Conservation (phyloP, 1,140 invertebrate species). For the Drosophila arizonae region DNA sequence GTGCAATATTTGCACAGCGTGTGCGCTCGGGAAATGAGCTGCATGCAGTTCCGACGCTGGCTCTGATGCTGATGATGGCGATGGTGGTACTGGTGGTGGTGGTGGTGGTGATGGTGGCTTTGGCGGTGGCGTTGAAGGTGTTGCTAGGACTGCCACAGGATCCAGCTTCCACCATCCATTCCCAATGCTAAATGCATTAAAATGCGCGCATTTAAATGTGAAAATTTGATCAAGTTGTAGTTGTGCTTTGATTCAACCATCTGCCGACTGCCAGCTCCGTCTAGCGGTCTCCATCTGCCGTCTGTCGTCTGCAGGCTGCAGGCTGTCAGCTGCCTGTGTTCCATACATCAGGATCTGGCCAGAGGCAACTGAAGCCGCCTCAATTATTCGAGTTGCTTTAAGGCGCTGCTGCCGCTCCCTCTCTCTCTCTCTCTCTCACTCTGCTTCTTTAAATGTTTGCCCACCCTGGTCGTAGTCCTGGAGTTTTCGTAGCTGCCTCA, state of each 20-base stretch:
- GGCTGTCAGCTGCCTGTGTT: constrained; percentile 1
- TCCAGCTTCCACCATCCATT: constrained; percentile 1
- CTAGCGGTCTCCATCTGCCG: constrained; percentile 5
- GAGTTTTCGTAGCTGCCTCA: neutral
- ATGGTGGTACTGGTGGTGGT: neutral
- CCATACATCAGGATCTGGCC: constrained; percentile 20
- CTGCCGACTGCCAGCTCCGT: constrained; percentile 13
- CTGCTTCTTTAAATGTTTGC: constrained; percentile 17
- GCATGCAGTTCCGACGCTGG: constrained; percentile 41
- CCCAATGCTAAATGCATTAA: constrained; percentile 35
- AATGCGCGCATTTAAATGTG: constrained; percentile 42
- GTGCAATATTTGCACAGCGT: constrained; percentile 46
- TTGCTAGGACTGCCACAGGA: neutral
- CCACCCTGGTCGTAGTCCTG: neutral
- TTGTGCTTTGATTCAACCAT: constrained; percentile 45
- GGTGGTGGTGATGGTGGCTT: neutral
- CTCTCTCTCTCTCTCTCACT: neutral
- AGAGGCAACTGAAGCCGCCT: constrained; percentile 13
- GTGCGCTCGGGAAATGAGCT: constrained; percentile 57
- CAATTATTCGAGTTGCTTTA: constrained; percentile 36
- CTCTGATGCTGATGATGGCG: neutral
- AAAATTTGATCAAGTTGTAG: constrained; percentile 47
- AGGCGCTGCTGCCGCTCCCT: constrained; percentile 6
- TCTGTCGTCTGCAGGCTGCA: neutral
- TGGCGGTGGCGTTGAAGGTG: neutral